Evolutionary conservation across 2,888 invertebrate genomes (phyloP), one percentile per base, ranked within the genome.

Genomic region (Drosophila anomalipes): DNA sequence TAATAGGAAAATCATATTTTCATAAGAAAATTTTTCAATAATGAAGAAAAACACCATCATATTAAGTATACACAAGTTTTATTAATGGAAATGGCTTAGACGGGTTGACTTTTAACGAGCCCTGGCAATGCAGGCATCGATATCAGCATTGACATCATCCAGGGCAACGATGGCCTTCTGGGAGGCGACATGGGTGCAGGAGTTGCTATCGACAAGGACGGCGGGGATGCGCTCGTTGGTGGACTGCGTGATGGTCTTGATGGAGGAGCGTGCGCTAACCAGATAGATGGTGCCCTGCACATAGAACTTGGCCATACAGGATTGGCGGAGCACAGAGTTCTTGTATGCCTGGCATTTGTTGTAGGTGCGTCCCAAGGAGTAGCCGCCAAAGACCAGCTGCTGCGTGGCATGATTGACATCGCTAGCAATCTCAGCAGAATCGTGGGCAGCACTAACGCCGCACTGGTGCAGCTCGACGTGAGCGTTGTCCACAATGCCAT

Each of bases 381-480:
- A 83, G 64, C 91, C 86, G 26, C 83, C 92, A 37, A 70, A 90
- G 33, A 84, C 62, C 59, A 91, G 54, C 51, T 92, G 92, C 47
- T 92, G 84, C 0, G 80, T 80, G 33, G 92, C 91, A 12, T 57
- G 37, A 47, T 66, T 84, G 4, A 91, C 82, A 37, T 92, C 92
- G 53, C 28, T 63, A 56, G 78, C 86, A 32, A 91, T 91, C 26
- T 83, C 75, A 9, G 82, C 89, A 0, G 91, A 91, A 1, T 79
- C 82, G 9, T 82, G 80, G 54, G 89, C 91, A 4, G 92, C 91
- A 2, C 54, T 76, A 16, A 75, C 6, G n/a, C 81, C 86, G 32
- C 92, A 92, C 3, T 41, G 41, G 47, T 70, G 73, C 65, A 91
- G 58, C 6, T 90, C 87, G 19, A 77, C 82, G 52, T 91, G 83